phyloP scores from a whole-genome alignment of 2,797 vertebrate species.

The Cottoperca gobio region DNA sequence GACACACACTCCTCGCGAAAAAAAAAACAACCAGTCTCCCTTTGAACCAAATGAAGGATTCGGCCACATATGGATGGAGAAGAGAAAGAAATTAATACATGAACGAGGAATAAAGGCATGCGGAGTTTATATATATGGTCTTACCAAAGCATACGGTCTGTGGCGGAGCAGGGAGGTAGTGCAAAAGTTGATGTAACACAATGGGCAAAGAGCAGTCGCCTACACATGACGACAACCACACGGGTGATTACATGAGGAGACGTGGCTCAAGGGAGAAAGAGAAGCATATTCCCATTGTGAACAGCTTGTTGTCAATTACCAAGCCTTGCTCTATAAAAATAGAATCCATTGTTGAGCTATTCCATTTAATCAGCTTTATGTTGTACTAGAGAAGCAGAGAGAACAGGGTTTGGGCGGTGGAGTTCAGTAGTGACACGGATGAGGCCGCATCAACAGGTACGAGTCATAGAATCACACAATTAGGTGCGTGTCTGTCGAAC shows the following conservation, averaged over 20 bases:
- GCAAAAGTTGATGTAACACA: conserved; percentile 12
- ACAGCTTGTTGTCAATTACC: conserved; percentile 48
- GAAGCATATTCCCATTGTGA: conserved; percentile 26
- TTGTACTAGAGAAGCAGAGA: neutral
- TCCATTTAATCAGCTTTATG: conserved; percentile 19
- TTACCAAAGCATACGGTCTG: conserved; percentile 5
- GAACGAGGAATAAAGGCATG: conserved; percentile 32
- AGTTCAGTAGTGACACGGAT: neutral
- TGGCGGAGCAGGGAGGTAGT: neutral
- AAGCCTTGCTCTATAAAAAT: neutral
- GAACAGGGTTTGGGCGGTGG: neutral
- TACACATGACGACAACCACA: conserved; percentile 16
- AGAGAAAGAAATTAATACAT: conserved; percentile 43
- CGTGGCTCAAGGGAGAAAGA: neutral
- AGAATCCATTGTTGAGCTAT: conserved; percentile 3
- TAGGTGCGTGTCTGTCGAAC: neutral
- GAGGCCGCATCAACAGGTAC: neutral
- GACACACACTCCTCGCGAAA: conserved; percentile 32
- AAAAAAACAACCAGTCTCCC: conserved; percentile 8
- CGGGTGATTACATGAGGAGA: conserved; percentile 16
- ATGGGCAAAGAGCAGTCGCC: neutral
- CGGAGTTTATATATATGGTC: conserved; percentile 20
- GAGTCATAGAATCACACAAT: neutral
- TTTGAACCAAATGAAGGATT: conserved; percentile 60
- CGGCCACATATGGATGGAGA: conserved; percentile 28